Evolutionary conservation across 2,888 invertebrate species (phyloP).

Genomic region (Drosophila phalerata): DNA sequence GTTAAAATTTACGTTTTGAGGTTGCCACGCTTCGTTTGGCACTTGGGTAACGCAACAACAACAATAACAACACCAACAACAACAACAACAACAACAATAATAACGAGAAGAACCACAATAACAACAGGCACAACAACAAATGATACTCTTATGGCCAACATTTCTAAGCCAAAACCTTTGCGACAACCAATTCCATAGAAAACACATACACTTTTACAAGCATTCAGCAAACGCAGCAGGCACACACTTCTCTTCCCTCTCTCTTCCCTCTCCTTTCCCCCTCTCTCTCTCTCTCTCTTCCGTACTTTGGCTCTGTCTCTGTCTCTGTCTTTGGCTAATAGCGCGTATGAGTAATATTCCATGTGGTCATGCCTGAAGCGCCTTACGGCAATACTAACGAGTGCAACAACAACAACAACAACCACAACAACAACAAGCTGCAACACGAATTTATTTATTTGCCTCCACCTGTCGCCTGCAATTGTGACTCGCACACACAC

Average conservation of each 20-base stretch:
- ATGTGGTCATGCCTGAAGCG: slow-evolving; percentile 57
- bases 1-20: slow-evolving; percentile 70
- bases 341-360: slow-evolving; percentile 65
- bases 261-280: background rate
- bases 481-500: slow-evolving; percentile 30
- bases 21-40: slow-evolving; percentile 60
- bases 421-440: slow-evolving; percentile 17
- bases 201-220: slow-evolving; percentile 21
- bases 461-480: slow-evolving; percentile 60
- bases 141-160: slow-evolving; percentile 36
- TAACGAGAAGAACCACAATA: slow-evolving; percentile 8
- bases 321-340: slow-evolving; percentile 47
- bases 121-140: slow-evolving; percentile 31
- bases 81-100: slow-evolving; percentile 6
- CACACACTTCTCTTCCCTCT: slow-evolving; percentile 7
- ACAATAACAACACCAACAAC: slow-evolving; percentile 9
- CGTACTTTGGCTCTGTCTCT: background rate
- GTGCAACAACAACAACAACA: slow-evolving; percentile 34
- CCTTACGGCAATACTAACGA: slow-evolving; percentile 56
- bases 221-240: too few species aligned
- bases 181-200: slow-evolving; percentile 52
- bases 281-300: background rate
- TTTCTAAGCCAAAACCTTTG: slow-evolving; percentile 53
- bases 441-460: slow-evolving; percentile 57
- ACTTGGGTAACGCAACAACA: slow-evolving; percentile 40